phyloP scores from a whole-genome alignment of 2,113 vertebrate species.

The Lampris incognitus region DNA sequence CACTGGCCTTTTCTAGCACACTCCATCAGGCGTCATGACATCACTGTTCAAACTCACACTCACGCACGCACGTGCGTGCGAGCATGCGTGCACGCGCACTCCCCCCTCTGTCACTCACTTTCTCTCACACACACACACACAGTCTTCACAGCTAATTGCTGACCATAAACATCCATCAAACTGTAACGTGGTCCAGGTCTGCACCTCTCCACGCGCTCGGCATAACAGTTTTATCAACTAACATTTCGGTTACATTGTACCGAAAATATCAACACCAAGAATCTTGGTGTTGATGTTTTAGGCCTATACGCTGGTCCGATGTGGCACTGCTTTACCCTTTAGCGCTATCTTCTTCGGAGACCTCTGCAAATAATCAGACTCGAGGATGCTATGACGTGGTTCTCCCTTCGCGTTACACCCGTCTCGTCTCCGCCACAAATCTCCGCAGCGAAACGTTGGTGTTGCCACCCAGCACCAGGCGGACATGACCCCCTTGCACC shows the following conservation, averaged over 20 bases:
- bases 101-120: slow-evolving; percentile 9
- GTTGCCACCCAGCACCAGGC: slow-evolving; percentile 43
- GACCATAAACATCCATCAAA: slow-evolving; percentile 28
- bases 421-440: neutral
- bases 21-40: slow-evolving; percentile 65
- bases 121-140: slow-evolving; percentile 15
- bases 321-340: no score
- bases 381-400: no score
- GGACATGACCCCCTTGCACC: slow-evolving; percentile 34
- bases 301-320: no score
- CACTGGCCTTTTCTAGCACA: slow-evolving; percentile 51
- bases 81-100: slow-evolving; percentile 21
- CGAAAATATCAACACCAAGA: no score
- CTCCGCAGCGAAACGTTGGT: slow-evolving; percentile 2
- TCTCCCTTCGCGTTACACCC: no score
- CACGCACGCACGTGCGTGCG: slow-evolving; percentile 2
- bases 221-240: no score
- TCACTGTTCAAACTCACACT: slow-evolving; percentile 54
- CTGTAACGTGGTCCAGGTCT: slow-evolving; percentile 24
- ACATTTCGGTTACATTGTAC: no score
- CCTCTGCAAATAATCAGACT: no score
- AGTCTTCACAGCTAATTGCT: slow-evolving; percentile 44
- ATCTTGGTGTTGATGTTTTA: no score
- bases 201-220: neutral
- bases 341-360: no score